Evolutionary conservation across 2,113 vertebrate species (phyloP).

Genomic region (Clarias magur): DNA sequence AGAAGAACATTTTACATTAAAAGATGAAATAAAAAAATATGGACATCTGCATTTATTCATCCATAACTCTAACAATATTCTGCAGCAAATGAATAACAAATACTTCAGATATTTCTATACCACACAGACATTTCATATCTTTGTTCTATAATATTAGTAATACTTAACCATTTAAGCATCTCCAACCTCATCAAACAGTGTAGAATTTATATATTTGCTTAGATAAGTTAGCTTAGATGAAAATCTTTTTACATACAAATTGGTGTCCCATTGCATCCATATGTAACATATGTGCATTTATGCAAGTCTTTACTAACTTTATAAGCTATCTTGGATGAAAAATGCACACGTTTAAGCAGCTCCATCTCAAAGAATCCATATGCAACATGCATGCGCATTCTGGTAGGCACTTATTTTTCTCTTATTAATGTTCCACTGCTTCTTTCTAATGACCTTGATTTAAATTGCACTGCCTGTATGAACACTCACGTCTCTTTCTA

Average conservation of each 20-base stretch:
- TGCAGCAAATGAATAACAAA: background rate
- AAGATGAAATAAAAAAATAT: background rate
- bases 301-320: constrained; percentile 24
- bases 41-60: background rate
- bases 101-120: background rate
- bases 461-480: constrained; percentile 68
- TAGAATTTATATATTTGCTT: background rate
- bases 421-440: constrained; percentile 68
- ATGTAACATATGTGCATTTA: constrained; percentile 44
- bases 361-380: constrained; percentile 25
- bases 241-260: background rate
- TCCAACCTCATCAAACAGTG: background rate
- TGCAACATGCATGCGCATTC: constrained; percentile 41
- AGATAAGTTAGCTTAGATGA: background rate
- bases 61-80: background rate
- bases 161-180: background rate
- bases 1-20: constrained; percentile 17
- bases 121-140: background rate
- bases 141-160: background rate
- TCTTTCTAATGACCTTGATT: constrained; percentile 74
- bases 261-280: constrained; percentile 47
- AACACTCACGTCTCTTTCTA: constrained; percentile 57
- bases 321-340: background rate
- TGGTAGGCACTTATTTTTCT: constrained; percentile 62
- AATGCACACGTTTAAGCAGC: background rate